Base-by-base conservation (phyloP, 2,888 invertebrate species). In the Argynnis bischoffii region DNA sequence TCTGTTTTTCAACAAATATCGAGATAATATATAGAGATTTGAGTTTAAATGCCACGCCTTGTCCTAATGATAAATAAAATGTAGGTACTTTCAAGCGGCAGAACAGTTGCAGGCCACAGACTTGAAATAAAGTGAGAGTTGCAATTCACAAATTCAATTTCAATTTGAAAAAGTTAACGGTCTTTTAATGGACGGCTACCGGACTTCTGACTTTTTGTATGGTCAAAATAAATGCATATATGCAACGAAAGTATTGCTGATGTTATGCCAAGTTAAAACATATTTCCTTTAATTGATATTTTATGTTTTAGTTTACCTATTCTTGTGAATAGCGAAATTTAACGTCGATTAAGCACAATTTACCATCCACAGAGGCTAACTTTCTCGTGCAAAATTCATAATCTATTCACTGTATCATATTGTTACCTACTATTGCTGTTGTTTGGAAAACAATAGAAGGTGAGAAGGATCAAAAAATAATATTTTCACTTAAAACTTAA, bases 321-420 rank as follows among this genome's bases (percentile, higher is more conserved):
- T 61, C 47, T 41, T 46, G 41, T 48, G 59, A 69, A 69, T 63
- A 47, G 56, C 53, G 13, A 61, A 65, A 61, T 61, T 65, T 31
- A 69, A 69, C 61, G 46, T 31, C 59, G 60, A 61, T 57, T 63
- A 65, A 69, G 53, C 59, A 55, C 16, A 47, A 56, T 55, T 69
- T 56, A 65, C 51, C 64, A 55, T 41, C 55, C 26, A 46, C 47
- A 31, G 53, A 56, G 56, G 55, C 47, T 55, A 6, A 65, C 35
- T 66, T 21, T 35, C 55, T 61, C 50, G 61, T 66, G 50, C 35
- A 41, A 55, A 55, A 55, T 55, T 66, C 61, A 61, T 66, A 66
- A 55, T n/a, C 48, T 50, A 55, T 63, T 54, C 54, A 54, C 47
- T 31, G 41, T 63, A 18, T 59, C 50, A 18, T 63, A 56, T 21